Base-by-base conservation (phyloP, 2,113 vertebrate genomes). In the Motacilla tschutschensis region DNA sequence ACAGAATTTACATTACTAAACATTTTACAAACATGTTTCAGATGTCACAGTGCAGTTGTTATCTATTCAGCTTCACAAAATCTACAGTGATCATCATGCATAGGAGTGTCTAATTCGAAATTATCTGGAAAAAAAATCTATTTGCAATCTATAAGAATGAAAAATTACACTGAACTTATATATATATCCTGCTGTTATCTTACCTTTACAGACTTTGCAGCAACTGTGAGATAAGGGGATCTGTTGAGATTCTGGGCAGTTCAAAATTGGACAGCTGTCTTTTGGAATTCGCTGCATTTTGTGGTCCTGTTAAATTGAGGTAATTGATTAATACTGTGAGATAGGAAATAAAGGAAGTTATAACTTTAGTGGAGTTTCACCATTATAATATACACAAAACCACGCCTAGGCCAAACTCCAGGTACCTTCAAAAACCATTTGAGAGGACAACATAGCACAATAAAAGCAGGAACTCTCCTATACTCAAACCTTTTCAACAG, bases 151-250 rank as follows among this genome's bases (percentile, higher is more conserved):
- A 2, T 66, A 62, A 65, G 33, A 88, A 81, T n/a, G 20, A 35
- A 33, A 77, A 67, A 69, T n/a, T 53, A 55, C 38, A 77, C 22
- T n/a, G 26, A 87, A 8, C 5, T 60, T 35, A 36, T 46, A 41
- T 46, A 43, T 17, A 71, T 14, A 57, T 19, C 31, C 54, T 25
- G 40, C 31, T 78, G 35, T 83, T 86, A 29, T 38, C 88, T 87
- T 98, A 99, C 99, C 99, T 99, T 98, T 98, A 96, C 99, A 99
- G 82, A 99, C 97, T 97, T 98, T 98, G 96, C 99, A 99, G 96
- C 99, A 99, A 91, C 98, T 98, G 95, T 98, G 97, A 85, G 95
- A 97, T 91, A 99, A 92, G 38, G 97, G 95, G 59, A 99, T 97
- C 97, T 98, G 98, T 46, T 99, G 98, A 12, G 98, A 97, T 81